Conservation (phyloP, 37 sponge, comb jelly and placozoan species). For the Haliclona indistincta region DNA sequence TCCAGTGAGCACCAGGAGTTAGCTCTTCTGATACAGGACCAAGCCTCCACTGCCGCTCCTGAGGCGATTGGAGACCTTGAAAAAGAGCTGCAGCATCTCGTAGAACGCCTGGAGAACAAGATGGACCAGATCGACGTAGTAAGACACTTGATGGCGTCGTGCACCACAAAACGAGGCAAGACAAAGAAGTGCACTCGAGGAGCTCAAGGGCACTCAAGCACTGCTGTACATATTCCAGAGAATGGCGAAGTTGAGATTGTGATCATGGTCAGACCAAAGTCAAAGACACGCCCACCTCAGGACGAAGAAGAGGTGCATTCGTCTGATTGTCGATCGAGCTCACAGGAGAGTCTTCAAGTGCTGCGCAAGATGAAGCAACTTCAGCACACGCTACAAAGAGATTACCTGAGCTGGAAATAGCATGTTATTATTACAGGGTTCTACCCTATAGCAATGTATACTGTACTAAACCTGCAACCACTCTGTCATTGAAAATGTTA, state of each 20-base stretch:
- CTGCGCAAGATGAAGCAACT: constrained; percentile 53
- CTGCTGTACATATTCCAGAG: not conserved
- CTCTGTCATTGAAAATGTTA: too few relatives aligned
- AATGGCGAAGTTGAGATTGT: not conserved
- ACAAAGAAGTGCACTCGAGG: constrained; percentile 6
- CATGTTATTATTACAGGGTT: too few relatives aligned
- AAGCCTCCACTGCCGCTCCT: not conserved
- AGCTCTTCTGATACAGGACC: constrained; percentile 23
- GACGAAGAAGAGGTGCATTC: too few relatives aligned
- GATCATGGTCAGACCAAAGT: not conserved
- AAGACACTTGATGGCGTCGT: constrained; percentile 6
- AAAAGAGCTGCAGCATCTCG: constrained; percentile 29
- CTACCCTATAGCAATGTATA: too few relatives aligned
- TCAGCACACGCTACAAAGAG: constrained; percentile 48
- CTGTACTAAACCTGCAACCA: too few relatives aligned
- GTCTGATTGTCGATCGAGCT: not conserved
- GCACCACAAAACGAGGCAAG: not conserved
- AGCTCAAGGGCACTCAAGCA: not conserved
- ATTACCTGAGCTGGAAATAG: constrained; percentile 67
- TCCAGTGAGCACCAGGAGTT: constrained; percentile 55
- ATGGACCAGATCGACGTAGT: constrained; percentile 56
- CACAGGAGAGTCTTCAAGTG: constrained; percentile 11
- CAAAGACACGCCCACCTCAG: not conserved
- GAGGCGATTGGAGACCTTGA: constrained; percentile 2
- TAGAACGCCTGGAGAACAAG: constrained; percentile 46